Evolutionary conservation across 1,140 invertebrate genomes (phyloP), one percentile per base, ranked within the genome.

Genomic region (Cherax quadricarinatus): DNA sequence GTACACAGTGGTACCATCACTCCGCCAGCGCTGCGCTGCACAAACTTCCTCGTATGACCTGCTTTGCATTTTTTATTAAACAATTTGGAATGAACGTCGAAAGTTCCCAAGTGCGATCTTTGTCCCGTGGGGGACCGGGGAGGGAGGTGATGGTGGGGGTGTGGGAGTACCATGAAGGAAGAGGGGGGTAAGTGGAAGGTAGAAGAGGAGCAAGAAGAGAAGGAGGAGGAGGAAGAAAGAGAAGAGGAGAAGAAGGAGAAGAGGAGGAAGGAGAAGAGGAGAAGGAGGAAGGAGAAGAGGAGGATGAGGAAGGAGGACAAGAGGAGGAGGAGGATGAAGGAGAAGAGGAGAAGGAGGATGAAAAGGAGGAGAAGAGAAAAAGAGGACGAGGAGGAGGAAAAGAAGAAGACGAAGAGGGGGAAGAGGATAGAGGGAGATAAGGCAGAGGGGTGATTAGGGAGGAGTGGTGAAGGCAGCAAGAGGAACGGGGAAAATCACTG

Each of bases 1-100:
- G 24, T 24, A 53, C 81, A 83, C 81, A 83, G 57, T n/a, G 49
- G 57, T 12, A 83, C 81, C n/a, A 30, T 3, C 24, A 21, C 80
- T 81, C 80, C 21, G 7, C 41, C 57, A 60, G 83, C 16, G 53
- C 30, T 41, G 30, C 62, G 60, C 60, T 18, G 62, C 79, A 81
- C 88, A 81, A 89, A 89, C 79, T 89, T 57, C 60, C 49, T 30
- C 49, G 41, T 62, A 91, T 91, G 83, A 91, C 73, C 89, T 91
- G 89, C 70, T 91, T 91, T 86, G 89, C 89, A 91, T 91, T 91
- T 91, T 91, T 91, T 91, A 91, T 91, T 91, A 86, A 91, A 91
- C 89, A 91, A 86, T 91, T 91, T 91, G 84, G 89, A 86, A 86
- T 91, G 85, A 91, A 91, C 89, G 89, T 84, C 83, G 21, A 91